phyloP scores from a whole-genome alignment of 1,140 invertebrate species.

The Copidosoma floridanum region DNA sequence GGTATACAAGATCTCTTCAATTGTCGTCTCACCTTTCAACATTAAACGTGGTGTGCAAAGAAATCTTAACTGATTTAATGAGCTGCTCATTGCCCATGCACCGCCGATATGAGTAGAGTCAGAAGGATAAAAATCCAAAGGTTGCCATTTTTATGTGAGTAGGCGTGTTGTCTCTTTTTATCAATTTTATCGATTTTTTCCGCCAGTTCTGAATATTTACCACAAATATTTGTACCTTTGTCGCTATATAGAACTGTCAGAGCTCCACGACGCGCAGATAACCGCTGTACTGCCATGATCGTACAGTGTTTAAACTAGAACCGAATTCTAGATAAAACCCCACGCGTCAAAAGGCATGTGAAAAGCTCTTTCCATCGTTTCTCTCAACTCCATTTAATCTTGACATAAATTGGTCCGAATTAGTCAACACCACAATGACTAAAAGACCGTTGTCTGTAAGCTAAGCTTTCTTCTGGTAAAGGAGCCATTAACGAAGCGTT shows the following conservation, averaged over 20 bases:
- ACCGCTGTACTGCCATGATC: too few relatives aligned
- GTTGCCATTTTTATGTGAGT: neutral
- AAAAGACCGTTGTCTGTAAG: neutral
- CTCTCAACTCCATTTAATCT: neutral
- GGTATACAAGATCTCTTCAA: neutral
- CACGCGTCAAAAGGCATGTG: too few relatives aligned
- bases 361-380: too few relatives aligned
- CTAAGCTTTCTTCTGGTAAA: neutral
- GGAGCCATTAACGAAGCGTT: neutral
- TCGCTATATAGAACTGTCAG: too few relatives aligned
- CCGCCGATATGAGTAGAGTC: neutral
- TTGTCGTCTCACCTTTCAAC: neutral
- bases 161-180: too few relatives aligned
- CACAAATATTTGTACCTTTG: too few relatives aligned
- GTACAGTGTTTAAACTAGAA: too few relatives aligned
- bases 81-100: neutral
- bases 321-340: too few relatives aligned
- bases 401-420: neutral
- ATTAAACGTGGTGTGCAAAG: neutral
- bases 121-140: slow-evolving; percentile 14
- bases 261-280: too few relatives aligned
- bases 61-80: slow-evolving; percentile 14
- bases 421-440: neutral
- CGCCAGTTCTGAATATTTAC: too few relatives aligned
- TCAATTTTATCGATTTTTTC: too few relatives aligned